phyloP scores from a whole-genome alignment of 2,888 invertebrate genomes.

The Cepaea hortensis region DNA sequence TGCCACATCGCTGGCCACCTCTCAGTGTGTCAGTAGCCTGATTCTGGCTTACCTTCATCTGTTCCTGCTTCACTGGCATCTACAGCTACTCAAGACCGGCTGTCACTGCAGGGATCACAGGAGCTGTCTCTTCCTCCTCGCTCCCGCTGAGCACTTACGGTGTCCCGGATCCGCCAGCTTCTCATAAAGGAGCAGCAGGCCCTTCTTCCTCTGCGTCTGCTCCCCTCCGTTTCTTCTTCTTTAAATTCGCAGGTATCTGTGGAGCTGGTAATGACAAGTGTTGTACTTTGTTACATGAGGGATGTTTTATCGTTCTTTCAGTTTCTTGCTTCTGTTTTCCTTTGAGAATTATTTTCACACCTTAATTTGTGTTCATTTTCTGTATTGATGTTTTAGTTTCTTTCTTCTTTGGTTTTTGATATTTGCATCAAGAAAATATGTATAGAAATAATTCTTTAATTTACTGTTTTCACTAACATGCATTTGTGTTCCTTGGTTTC shows the following conservation, averaged over 20 bases:
- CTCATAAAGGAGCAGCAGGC: neutral
- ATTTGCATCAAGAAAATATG: too few relatives aligned
- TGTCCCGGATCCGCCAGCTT: neutral
- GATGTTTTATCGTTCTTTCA: neutral
- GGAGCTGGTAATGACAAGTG: neutral
- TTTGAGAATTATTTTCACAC: too few relatives aligned
- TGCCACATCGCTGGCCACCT: constrained; percentile 52
- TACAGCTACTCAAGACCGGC: neutral
- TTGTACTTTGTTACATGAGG: neutral
- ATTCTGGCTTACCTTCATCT: constrained; percentile 35
- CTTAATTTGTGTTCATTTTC: neutral
- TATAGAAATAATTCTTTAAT: too few relatives aligned
- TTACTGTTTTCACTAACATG: too few relatives aligned
- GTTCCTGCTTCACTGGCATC: constrained; percentile 8
- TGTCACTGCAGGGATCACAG: neutral
- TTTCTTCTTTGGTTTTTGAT: neutral
- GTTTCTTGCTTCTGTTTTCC: neutral
- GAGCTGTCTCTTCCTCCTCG: constrained; percentile 5
- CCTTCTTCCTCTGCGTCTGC: neutral
- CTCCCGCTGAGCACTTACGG: neutral
- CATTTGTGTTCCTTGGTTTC: too few relatives aligned
- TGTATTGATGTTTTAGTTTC: neutral
- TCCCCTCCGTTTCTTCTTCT: constrained; percentile 30
- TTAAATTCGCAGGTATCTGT: constrained; percentile 40
- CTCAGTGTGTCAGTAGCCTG: constrained; percentile 10